Base-by-base conservation (phyloP, 2,797 vertebrate genomes). In the Moxostoma hubbsi region DNA sequence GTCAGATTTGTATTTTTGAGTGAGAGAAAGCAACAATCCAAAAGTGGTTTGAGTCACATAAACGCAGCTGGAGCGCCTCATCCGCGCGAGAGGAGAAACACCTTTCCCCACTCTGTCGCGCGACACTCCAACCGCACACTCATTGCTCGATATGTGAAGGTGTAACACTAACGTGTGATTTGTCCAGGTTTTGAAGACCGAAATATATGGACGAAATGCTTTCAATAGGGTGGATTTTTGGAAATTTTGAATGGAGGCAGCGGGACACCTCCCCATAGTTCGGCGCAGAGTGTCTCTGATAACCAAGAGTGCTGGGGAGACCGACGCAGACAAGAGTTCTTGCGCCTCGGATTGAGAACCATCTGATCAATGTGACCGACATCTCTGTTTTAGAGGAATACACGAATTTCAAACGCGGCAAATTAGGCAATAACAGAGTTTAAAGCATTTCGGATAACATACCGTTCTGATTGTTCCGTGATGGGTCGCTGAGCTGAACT, bases 261-360 rank as follows among this genome's bases (percentile, higher is more conserved):
- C 72, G 71, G 79, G 71, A 80, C 79, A 80, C 64, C 79, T 80
- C 79, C 79, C 69, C 50, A 71, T 77, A 81, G 51, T 73, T 79
- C 65, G 9, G 54, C 61, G 7, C 18, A n/a, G 43, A 36, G 36
- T 66, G 50, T 73, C 36, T 63, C 15, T 54, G 66, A 81, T 36
- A 36, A 36, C 36, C 36, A 59, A 81, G 51, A 70, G 79, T 62
- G 49, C 16, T 62, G n/a, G 73, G 50, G 74, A 68, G 45, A 80
- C 50, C 18, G 54, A 63, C 65, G 59, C 11, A 43, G 36, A 36
- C 36, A 36, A 54, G 68, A 73, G 62, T 80, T 73, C 36, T 24
- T 45, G 62, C 70, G 53, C 7, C 47, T 53, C 18, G 43, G 64
- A 68, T 61, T 51, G 58, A 75, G 57, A 64, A 80, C 11, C 57